Evolutionary conservation across 2,797 vertebrate genomes (phyloP).

Genomic region (Hippoglossus hippoglossus): DNA sequence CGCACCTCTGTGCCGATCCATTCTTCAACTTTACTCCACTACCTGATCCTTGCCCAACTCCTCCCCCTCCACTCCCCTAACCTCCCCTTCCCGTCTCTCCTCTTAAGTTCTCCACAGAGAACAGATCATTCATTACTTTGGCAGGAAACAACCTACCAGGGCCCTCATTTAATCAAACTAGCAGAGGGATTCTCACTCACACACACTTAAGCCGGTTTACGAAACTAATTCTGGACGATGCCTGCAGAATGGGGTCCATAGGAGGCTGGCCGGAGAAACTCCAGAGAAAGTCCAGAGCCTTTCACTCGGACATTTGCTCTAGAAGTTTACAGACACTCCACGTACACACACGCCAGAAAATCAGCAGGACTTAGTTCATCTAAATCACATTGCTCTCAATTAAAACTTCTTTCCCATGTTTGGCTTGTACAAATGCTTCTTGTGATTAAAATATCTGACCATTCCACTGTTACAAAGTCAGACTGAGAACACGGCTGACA

Average conservation of each 20-base stretch:
- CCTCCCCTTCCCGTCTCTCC: slow-evolving; percentile 16
- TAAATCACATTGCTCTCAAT: slow-evolving; percentile 39
- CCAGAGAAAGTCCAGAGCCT: too few relatives aligned
- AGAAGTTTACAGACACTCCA: too few relatives aligned
- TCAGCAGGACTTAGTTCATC: slow-evolving; percentile 47
- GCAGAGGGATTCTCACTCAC: slow-evolving; percentile 16
- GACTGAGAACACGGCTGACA: slow-evolving; percentile 37
- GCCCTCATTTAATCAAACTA: slow-evolving; percentile 49
- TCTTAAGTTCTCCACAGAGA: slow-evolving; percentile 47
- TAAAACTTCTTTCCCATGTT: slow-evolving; percentile 28
- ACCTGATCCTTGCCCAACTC: slow-evolving; percentile 13
- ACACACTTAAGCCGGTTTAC: background rate
- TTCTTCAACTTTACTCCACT: slow-evolving; percentile 29
- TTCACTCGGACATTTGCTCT: too few relatives aligned
- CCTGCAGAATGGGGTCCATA: too few relatives aligned
- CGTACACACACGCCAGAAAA: background rate
- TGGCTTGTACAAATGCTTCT: slow-evolving; percentile 15
- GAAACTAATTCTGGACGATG: too few relatives aligned
- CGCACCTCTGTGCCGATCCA: slow-evolving; percentile 13
- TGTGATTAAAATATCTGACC: slow-evolving; percentile 40
- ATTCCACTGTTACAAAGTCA: slow-evolving; percentile 26
- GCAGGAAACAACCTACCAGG: slow-evolving; percentile 55
- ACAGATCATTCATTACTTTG: slow-evolving; percentile 56
- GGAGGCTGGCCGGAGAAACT: too few relatives aligned
- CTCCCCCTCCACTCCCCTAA: background rate